Conservation (phyloP, 1,140 invertebrate species). For the Papilio dardanus region DNA sequence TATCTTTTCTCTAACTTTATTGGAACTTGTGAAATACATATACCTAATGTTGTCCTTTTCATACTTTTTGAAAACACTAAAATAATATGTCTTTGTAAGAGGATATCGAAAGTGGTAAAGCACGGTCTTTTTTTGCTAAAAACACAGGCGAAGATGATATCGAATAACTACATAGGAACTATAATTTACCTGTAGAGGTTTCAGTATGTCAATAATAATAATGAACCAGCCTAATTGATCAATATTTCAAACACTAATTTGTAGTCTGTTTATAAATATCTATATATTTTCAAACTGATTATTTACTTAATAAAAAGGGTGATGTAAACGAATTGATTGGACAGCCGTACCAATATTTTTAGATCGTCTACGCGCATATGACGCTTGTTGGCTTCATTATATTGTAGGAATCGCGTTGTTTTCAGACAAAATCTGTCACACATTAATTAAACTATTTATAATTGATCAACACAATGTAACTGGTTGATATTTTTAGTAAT, state of each 20-base stretch:
- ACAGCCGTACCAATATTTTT: constrained; percentile 65
- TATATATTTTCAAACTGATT: not conserved
- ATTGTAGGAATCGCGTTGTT: constrained; percentile 28
- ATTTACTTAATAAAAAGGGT: constrained; percentile 28
- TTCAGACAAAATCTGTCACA: constrained; percentile 13
- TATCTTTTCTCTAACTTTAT: constrained; percentile 11
- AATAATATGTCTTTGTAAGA: too few relatives aligned
- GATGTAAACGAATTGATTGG: constrained; percentile 60
- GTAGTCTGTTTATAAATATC: too few relatives aligned
- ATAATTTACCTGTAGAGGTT: too few relatives aligned
- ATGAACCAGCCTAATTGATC: not conserved
- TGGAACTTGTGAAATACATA: not conserved
- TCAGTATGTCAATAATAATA: too few relatives aligned
- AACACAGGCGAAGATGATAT: too few relatives aligned
- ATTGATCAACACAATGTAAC: not conserved
- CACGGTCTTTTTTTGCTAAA: too few relatives aligned
- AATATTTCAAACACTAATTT: not conserved
- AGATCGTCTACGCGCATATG: constrained; percentile 52
- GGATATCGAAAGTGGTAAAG: too few relatives aligned
- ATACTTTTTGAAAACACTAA: too few relatives aligned
- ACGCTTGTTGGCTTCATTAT: constrained; percentile 46
- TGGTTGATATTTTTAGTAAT: not conserved
- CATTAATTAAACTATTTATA: constrained; percentile 18
- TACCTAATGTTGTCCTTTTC: too few relatives aligned
- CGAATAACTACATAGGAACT: too few relatives aligned